Conservation (phyloP, 2,888 invertebrate species). For the Amblyjoppa fuscipennis region DNA sequence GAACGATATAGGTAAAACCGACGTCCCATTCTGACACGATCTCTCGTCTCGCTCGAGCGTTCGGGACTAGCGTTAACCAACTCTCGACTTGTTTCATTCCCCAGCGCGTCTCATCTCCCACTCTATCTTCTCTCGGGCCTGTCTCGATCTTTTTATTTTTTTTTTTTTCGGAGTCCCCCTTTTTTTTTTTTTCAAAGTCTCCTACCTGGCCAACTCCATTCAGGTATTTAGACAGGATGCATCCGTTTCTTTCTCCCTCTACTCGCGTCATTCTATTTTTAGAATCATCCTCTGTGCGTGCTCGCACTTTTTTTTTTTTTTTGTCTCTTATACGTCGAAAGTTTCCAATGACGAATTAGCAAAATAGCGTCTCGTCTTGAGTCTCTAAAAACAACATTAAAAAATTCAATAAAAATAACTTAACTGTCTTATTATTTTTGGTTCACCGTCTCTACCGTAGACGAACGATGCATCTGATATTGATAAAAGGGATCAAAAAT, state of each 20-base stretch:
- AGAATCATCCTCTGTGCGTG: slow-evolving; percentile 51
- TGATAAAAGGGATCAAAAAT: slow-evolving; percentile 35
- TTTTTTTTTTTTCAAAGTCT: slow-evolving; percentile 64
- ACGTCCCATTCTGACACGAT: slow-evolving; percentile 74
- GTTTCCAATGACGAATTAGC: not conserved
- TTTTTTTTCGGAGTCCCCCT: slow-evolving; percentile 57
- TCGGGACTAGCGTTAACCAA: slow-evolving; percentile 47
- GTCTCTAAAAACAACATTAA: not conserved
- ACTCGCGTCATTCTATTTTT: slow-evolving; percentile 53
- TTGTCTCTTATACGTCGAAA: not conserved
- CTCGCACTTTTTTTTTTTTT: not conserved
- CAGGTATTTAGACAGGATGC: slow-evolving; percentile 77
- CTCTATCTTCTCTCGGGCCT: slow-evolving; percentile 37
- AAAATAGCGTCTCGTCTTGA: too few relatives aligned
- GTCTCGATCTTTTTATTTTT: slow-evolving; percentile 60
- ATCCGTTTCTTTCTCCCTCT: slow-evolving; percentile 73
- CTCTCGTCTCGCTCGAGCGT: slow-evolving; percentile 45
- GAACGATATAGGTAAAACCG: slow-evolving; percentile 70
- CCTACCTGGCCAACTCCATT: slow-evolving; percentile 78
- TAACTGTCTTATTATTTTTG: not conserved
- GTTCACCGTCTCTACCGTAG: not conserved
- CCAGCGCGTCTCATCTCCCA: slow-evolving; percentile 66
- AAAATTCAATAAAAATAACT: not conserved
- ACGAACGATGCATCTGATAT: slow-evolving; percentile 7
- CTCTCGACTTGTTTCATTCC: slow-evolving; percentile 57